phyloP scores from a whole-genome alignment of 2,113 vertebrate species.

The Chlamydotis undulata region DNA sequence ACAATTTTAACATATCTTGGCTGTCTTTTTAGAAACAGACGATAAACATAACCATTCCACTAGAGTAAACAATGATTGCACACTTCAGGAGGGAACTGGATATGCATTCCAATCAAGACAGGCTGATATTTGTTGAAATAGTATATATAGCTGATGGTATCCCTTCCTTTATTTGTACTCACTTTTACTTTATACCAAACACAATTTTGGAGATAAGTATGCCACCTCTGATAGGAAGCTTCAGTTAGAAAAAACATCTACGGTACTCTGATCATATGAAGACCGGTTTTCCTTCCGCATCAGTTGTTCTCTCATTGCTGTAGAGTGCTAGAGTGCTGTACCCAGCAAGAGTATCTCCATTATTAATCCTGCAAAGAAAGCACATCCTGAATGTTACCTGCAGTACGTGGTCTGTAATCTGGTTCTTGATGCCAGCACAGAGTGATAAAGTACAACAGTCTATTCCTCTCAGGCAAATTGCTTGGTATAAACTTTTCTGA shows the following conservation, averaged over 20 bases:
- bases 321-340: neutral
- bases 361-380: neutral
- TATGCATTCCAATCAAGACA: neutral
- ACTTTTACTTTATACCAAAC: neutral
- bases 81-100: neutral
- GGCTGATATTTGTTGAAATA: neutral
- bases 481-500: conserved; percentile 39
- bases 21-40: neutral
- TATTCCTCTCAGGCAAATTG: neutral
- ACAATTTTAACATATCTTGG: neutral
- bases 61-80: neutral
- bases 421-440: conserved; percentile 68
- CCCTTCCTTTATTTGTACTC: neutral
- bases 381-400: conserved; percentile 10
- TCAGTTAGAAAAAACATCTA: neutral
- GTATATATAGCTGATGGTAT: neutral
- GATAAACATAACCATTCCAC: neutral
- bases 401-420: neutral
- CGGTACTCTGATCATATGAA: neutral
- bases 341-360: neutral
- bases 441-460: conserved; percentile 22
- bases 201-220: neutral
- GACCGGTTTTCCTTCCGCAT: neutral
- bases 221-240: neutral
- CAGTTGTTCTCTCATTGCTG: neutral